Evolutionary conservation across 1,140 invertebrate genomes (phyloP), one percentile per base, ranked within the genome.

Genomic region (Drosophila willistoni): DNA sequence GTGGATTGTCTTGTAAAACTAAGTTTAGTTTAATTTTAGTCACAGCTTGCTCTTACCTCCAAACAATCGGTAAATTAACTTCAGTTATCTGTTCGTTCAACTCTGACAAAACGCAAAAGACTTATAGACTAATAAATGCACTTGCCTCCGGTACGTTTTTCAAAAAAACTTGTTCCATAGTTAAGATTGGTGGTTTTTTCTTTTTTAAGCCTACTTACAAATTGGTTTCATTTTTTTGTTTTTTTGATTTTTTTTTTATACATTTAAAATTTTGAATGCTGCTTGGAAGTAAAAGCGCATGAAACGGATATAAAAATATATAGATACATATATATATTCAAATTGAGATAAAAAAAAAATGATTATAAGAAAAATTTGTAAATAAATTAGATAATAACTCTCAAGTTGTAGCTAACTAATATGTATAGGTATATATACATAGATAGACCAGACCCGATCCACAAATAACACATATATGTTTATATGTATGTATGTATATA

Each of bases 81-180:
- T 64, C 22, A 55, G 57, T 64, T 75, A 59, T 56, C 56, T 55
- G 55, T 41, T 72, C 44, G 17, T 56, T 65, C 59, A 57, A 69
- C 60, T 79, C 68, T 51, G 44, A 51, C 19, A 51, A 51, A 51
- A 51, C 44, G 77, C 68, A 68, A 64, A 70, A 74, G 68, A 76
- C 87, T 90, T 87, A 90, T 64, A 64, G 19, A 74, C 80, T 90
- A 90, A 90, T 90, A 90, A 90, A 90, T 90, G 89, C 89, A 90
- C 81, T 84, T 90, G 86, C 71, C 76, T 90, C 89, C 80, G 89
- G 87, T 90, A 90, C 89, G 87, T 87, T 87, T 85, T 79, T 51
- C 44, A 51, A 51, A 56, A 90, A 81, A 77, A 68, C 57, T 64
- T 17, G 39, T 64, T 68, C 66, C 66, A 22, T 25, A n/a, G 10